phyloP scores from a whole-genome alignment of 1,140 invertebrate species.

The Procambarus virginalis region DNA sequence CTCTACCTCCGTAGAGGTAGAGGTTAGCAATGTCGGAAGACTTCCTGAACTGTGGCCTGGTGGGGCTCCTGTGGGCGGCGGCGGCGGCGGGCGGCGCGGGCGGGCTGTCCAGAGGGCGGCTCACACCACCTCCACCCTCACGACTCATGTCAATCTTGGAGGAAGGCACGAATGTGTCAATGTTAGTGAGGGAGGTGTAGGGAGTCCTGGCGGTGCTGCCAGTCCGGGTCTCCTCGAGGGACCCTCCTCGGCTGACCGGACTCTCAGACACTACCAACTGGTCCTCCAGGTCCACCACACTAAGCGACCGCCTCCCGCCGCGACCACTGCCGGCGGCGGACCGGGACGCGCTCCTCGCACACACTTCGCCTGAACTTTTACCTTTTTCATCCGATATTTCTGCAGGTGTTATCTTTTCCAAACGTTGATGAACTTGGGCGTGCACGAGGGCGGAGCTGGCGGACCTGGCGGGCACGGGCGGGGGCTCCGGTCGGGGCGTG shows the following conservation, averaged over 20 bases:
- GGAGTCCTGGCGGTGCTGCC: background rate
- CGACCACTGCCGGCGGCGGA: background rate
- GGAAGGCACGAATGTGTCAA: slow-evolving; percentile 33
- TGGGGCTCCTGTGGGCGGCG: slow-evolving; percentile 6
- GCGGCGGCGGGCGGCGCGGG: background rate
- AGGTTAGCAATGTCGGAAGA: slow-evolving; percentile 56
- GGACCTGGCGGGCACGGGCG: slow-evolving; percentile 20
- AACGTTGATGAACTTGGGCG: slow-evolving; percentile 22
- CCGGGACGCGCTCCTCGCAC: background rate
- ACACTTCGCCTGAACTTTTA: background rate
- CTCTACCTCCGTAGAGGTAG: slow-evolving; percentile 25
- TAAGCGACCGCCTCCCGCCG: background rate
- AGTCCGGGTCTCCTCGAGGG: background rate
- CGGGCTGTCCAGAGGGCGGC: background rate
- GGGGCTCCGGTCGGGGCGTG: background rate
- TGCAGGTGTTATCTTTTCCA: background rate
- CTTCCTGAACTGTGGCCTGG: slow-evolving; percentile 51
- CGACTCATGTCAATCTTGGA: slow-evolving; percentile 3
- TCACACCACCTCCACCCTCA: background rate
- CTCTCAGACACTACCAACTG: background rate
- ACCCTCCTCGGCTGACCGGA: background rate
- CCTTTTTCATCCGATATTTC: background rate
- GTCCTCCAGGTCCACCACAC: background rate
- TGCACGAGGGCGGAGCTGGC: background rate
- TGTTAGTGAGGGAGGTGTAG: slow-evolving; percentile 27